Conservation (phyloP, 2,888 invertebrate species). For the Dascillus cervinus region DNA sequence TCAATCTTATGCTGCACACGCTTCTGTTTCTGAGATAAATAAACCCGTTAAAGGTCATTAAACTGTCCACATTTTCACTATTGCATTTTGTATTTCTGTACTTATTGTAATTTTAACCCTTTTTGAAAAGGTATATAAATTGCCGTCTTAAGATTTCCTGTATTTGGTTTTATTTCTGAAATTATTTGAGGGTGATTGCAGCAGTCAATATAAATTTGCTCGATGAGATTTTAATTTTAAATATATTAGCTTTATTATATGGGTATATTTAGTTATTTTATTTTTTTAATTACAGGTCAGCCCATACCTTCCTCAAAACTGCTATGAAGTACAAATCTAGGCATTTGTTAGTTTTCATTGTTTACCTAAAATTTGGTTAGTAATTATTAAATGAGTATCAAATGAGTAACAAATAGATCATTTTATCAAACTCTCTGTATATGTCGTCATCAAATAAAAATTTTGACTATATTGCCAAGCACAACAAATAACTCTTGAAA, state of each 20-base stretch:
- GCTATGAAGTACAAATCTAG: constrained; percentile 19
- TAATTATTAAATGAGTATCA: no score
- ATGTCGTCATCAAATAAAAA: no score
- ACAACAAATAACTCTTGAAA: no score
- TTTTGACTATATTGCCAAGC: no score
- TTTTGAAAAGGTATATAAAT: background rate
- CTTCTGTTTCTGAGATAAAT: constrained; percentile 17
- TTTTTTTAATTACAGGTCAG: constrained; percentile 24
- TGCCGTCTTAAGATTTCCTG: no score
- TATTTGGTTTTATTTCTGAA: no score
- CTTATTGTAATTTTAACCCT: constrained; percentile 3
- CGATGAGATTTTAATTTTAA: constrained; percentile 1
- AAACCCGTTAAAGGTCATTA: constrained; percentile 22
- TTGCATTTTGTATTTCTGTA: constrained; percentile 4
- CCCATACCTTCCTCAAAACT: constrained; percentile 24
- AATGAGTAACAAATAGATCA: no score
- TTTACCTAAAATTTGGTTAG: no score
- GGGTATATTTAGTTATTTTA: background rate
- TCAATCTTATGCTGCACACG: constrained; percentile 25
- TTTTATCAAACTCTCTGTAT: no score
- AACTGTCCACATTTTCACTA: constrained; percentile 3
- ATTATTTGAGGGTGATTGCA: no score
- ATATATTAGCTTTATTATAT: background rate
- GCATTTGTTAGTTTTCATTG: constrained; percentile 22
- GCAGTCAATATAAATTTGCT: no score